phyloP scores from a whole-genome alignment of 2,113 vertebrate genomes.

The zebrafish (Danio rerio) region GRCz12tu NC_133185.1:29778001-29778500 shows the following conservation, averaged over 20 bases:
- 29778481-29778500: too few relatives aligned
- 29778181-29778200: not conserved
- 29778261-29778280: not conserved
- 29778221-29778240: not conserved
- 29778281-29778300: not conserved
- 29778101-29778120: not conserved
- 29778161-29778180: constrained; percentile 28
- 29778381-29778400: not conserved
- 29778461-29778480: too few relatives aligned
- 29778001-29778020: not conserved
- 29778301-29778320: not conserved
- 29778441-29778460: not conserved
- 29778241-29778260: not conserved
- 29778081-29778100: not conserved
- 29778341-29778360: not conserved
- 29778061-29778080: not conserved
- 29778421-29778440: not conserved
- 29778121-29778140: constrained; percentile 24
- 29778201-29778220: not conserved
- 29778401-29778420: not conserved
- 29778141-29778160: not conserved
- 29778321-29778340: not conserved
- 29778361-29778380: not conserved
- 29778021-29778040: not conserved
- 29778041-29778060: not conserved